A percentile compares a stretch with the other conserved stretches of the same genome.
Conservation (phyloP, 2,888 invertebrate genomes). For the Cephus spinipes region DNA sequence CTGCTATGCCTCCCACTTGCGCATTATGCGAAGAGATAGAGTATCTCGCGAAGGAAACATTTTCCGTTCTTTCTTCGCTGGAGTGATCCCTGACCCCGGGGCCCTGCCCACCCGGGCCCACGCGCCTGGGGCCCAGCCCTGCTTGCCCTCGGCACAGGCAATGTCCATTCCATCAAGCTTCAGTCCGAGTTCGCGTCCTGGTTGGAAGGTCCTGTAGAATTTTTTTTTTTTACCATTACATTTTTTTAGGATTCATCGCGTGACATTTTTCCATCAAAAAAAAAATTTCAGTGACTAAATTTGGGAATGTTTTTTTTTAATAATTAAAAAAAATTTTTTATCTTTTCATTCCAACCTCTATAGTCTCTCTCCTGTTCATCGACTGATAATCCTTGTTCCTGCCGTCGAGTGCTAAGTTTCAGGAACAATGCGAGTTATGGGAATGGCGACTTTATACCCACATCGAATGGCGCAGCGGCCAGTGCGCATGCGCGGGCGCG, state of each 20-base stretch:
- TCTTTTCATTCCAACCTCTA: background rate
- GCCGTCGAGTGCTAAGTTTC: background rate
- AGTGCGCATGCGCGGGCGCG: background rate
- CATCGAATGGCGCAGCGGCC: background rate
- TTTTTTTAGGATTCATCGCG: background rate
- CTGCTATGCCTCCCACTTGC: constrained; percentile 51
- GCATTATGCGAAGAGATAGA: constrained; percentile 53
- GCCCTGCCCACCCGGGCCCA: constrained; percentile 48
- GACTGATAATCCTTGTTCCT: background rate
- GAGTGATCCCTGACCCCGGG: constrained; percentile 55
- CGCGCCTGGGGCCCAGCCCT: constrained; percentile 31
- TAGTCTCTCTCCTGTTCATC: background rate
- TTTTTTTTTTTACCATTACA: constrained; percentile 26
- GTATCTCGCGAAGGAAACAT: constrained; percentile 43
- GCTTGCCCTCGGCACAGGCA: constrained; percentile 13
- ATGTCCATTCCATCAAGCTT: constrained; percentile 5
- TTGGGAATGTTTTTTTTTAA: background rate
- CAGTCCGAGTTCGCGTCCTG: background rate
- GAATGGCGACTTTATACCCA: background rate
- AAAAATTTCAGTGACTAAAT: background rate
- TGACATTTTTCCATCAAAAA: background rate
- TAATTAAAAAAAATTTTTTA: background rate
- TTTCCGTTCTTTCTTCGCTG: constrained; percentile 23
- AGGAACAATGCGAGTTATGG: constrained; percentile 11
- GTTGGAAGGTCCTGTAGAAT: background rate